Conservation (phyloP, 2,797 vertebrate species). For the Spinus pinus region DNA sequence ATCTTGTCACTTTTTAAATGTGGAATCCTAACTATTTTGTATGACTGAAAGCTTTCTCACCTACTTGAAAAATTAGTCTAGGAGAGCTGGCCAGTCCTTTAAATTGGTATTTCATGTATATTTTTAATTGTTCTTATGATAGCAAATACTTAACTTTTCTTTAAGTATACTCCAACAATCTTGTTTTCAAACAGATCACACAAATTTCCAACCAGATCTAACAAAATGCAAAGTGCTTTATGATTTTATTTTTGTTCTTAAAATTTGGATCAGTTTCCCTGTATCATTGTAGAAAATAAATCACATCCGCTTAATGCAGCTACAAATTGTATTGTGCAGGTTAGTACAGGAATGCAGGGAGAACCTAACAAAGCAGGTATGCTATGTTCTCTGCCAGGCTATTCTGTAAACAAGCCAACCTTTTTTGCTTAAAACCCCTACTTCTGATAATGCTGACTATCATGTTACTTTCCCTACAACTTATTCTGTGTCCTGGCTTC, state of each 20-base stretch:
- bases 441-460: not conserved
- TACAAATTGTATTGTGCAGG: not conserved
- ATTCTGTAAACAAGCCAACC: not conserved
- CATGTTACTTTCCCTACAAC: not conserved
- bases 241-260: not conserved
- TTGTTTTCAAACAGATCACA: not conserved
- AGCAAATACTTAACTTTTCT: not conserved
- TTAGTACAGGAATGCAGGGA: not conserved
- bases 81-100: not conserved
- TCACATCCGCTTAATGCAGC: not conserved
- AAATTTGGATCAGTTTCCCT: not conserved
- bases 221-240: not conserved
- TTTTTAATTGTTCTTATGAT: not conserved
- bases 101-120: not conserved
- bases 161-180: not conserved
- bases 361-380: not conserved
- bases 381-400: not conserved
- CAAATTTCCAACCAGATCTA: not conserved
- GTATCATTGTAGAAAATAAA: not conserved
- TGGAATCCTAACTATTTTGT: not conserved
- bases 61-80: not conserved
- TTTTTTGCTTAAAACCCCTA: not conserved
- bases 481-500: not conserved
- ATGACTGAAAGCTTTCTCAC: not conserved
- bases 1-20: not conserved